These are phyloP conservation scores for Lemur catta DNA, from an alignment of 2,797 vertebrate genomes.

Conservation along the genomic window DNA sequence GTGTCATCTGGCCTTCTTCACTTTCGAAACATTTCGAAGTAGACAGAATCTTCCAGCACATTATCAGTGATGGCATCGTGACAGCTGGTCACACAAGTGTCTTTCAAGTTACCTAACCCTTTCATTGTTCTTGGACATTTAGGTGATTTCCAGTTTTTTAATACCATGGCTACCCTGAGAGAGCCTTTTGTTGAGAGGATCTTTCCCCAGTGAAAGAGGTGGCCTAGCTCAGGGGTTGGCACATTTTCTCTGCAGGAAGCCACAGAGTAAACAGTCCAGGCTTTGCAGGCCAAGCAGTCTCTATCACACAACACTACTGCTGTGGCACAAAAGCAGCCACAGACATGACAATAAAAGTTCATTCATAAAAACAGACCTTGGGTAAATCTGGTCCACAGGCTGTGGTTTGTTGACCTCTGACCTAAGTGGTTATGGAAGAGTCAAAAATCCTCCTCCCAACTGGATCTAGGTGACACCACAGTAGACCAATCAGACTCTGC, in stretches of 20 bases:
- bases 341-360: background rate
- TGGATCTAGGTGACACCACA: background rate
- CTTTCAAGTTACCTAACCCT: background rate
- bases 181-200: background rate
- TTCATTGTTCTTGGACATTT: background rate
- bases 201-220: background rate
- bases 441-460: background rate
- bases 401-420: background rate
- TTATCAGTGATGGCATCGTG: background rate
- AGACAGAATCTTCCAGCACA: background rate
- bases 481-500: background rate
- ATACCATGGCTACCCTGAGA: background rate
- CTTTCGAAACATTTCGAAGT: background rate
- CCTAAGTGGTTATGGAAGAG: background rate
- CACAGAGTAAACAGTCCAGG: background rate
- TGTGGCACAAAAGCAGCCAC: background rate
- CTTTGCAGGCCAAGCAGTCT: background rate
- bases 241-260: background rate
- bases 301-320: background rate
- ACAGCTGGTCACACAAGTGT: background rate
- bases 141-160: background rate
- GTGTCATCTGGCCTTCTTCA: background rate
- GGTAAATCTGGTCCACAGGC: background rate
- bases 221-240: background rate
- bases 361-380: background rate